phyloP scores from a whole-genome alignment of 2,113 vertebrate species.

The Phoenicopterus ruber region DNA sequence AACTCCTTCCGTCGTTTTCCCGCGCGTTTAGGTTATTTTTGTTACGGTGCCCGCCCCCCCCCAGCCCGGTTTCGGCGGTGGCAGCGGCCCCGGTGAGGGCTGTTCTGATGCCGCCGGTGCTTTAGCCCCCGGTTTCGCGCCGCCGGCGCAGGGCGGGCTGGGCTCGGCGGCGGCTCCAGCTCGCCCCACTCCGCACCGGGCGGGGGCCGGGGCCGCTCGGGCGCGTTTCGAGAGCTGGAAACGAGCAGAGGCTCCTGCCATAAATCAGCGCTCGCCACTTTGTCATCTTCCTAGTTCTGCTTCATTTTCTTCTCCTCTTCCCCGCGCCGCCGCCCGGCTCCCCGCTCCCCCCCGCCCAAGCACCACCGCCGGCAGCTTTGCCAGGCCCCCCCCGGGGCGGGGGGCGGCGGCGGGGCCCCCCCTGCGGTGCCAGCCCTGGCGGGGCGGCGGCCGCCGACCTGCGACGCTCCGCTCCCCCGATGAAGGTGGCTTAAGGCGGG shows the following conservation, averaged over 20 bases:
- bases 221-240: conserved; percentile 86
- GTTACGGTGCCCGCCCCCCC: not conserved
- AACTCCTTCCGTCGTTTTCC: conserved; percentile 22
- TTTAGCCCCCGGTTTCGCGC: not conserved
- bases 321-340: not conserved
- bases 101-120: conserved; percentile 69
- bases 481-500: too few relatives aligned
- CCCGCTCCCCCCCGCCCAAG: not conserved
- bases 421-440: too few relatives aligned
- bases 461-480: too few relatives aligned
- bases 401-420: not conserved
- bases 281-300: conserved; percentile 65
- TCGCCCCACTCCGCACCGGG: not conserved
- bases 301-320: not conserved
- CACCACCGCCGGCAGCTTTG: too few relatives aligned
- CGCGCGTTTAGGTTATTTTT: not conserved
- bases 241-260: conserved; percentile 81
- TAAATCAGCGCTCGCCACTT: conserved; percentile 81
- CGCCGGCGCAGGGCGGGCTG: conserved; percentile 73
- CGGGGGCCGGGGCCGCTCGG: conserved; percentile 79
- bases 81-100: conserved; percentile 45
- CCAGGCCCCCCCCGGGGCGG: too few relatives aligned
- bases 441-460: too few relatives aligned
- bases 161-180: not conserved
- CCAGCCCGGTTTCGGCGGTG: not conserved